Evolutionary conservation across 64 coral and sea anemone species (phyloP).

Genomic region (Montipora foliosa): DNA sequence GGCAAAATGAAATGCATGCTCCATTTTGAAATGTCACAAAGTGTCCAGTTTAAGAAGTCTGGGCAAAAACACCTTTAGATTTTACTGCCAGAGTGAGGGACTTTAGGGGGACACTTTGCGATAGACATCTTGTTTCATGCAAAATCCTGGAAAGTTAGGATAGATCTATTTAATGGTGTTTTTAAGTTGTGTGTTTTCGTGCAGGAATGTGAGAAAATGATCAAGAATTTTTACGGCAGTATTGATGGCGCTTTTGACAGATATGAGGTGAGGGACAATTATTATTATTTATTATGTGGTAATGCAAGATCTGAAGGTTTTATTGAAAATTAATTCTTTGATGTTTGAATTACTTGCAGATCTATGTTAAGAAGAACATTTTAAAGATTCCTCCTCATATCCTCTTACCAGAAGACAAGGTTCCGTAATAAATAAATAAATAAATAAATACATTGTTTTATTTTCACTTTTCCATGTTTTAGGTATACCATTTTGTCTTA

Average conservation of each 20-base stretch:
- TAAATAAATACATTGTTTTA: background rate
- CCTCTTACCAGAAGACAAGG: slow-evolving; percentile 90
- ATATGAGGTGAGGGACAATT: slow-evolving; percentile 66
- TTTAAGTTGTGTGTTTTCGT: background rate
- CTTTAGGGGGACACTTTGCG: too few relatives aligned
- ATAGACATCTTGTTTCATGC: too few relatives aligned
- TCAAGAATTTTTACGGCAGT: slow-evolving; percentile 59
- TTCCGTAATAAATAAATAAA: background rate
- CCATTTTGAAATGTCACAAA: too few relatives aligned
- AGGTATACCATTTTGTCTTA: too few relatives aligned
- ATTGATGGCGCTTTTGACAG: slow-evolving; percentile 81
- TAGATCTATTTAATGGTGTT: too few relatives aligned
- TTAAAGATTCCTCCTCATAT: slow-evolving; percentile 87
- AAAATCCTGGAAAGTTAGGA: too few relatives aligned
- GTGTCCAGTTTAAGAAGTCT: too few relatives aligned
- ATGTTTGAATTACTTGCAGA: slow-evolving; percentile 38
- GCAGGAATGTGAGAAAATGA: slow-evolving; percentile 72
- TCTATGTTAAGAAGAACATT: slow-evolving; percentile 87
- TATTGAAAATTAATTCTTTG: background rate
- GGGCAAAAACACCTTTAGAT: too few relatives aligned
- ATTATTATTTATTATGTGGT: background rate
- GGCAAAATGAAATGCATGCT: too few relatives aligned
- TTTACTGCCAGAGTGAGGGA: too few relatives aligned
- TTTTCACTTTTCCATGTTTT: too few relatives aligned
- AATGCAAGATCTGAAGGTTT: background rate